A percentile compares a stretch with the other conserved stretches of the same genome.
phyloP scores from a whole-genome alignment of 2,888 invertebrate genomes.

The Drosophila borborema region DNA sequence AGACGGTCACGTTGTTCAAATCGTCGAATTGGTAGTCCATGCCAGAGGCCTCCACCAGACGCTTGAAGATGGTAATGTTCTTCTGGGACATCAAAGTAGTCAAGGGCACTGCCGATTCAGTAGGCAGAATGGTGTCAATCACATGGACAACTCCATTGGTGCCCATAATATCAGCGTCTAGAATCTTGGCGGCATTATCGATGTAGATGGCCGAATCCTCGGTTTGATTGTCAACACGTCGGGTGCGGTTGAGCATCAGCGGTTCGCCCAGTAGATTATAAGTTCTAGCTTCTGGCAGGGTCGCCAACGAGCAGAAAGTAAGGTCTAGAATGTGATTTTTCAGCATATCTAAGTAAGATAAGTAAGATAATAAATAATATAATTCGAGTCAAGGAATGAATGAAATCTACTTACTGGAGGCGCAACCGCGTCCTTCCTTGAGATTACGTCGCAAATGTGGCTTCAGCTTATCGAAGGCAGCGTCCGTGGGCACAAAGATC shows the following conservation, averaged over 20 bases:
- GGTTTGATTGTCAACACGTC: slow-evolving; percentile 85
- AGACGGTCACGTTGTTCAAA: slow-evolving; percentile 87
- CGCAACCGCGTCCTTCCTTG: slow-evolving; percentile 87
- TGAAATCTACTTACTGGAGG: slow-evolving; percentile 86
- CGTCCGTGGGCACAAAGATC: slow-evolving; percentile 89
- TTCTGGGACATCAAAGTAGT: slow-evolving; percentile 86
- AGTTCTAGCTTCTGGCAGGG: slow-evolving; percentile 85
- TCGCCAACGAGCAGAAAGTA: slow-evolving; percentile 88
- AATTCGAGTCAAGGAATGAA: not conserved
- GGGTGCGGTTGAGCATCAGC: slow-evolving; percentile 84
- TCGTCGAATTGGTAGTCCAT: slow-evolving; percentile 86
- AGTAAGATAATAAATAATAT: not conserved
- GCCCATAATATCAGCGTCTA: slow-evolving; percentile 88
- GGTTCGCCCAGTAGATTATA: slow-evolving; percentile 84
- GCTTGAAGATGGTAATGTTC: slow-evolving; percentile 88
- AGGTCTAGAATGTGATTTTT: slow-evolving; percentile 89
- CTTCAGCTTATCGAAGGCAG: slow-evolving; percentile 88
- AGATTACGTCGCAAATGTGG: slow-evolving; percentile 86
- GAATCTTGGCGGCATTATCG: slow-evolving; percentile 87
- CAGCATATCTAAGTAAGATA: slow-evolving; percentile 86
- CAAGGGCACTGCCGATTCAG: slow-evolving; percentile 86
- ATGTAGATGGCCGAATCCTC: slow-evolving; percentile 85
- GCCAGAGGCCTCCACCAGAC: slow-evolving; percentile 86
- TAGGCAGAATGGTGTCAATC: slow-evolving; percentile 88
- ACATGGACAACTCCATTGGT: slow-evolving; percentile 91